These are phyloP conservation scores for Ramphastos sulfuratus DNA, from an alignment of 2,113 vertebrate species.

Conservation along the genomic window DNA sequence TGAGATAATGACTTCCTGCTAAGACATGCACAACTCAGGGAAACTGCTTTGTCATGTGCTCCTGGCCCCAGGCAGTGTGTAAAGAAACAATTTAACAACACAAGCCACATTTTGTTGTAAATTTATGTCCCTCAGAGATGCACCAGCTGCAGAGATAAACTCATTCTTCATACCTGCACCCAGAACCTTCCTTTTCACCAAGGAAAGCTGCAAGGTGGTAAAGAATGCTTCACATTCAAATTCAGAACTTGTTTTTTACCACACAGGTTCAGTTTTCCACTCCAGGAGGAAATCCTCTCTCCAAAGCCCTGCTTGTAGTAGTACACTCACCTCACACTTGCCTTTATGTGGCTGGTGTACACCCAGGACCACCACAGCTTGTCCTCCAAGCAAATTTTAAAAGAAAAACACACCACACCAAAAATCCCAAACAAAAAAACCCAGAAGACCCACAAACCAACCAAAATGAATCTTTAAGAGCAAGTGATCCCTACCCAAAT, in stretches of 20 bases:
- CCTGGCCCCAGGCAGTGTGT: background rate
- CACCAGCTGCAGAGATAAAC: background rate
- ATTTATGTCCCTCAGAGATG: rapidly evolving
- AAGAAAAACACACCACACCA: too few relatives aligned
- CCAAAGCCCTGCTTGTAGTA: background rate
- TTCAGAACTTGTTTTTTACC: background rate
- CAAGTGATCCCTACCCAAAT: background rate
- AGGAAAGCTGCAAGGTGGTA: background rate
- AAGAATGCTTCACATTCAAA: background rate
- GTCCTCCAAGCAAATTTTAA: background rate
- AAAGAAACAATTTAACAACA: background rate
- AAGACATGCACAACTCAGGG: background rate
- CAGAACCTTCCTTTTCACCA: background rate
- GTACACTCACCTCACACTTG: background rate
- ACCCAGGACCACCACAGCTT: background rate
- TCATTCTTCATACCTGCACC: background rate
- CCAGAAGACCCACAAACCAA: too few relatives aligned
- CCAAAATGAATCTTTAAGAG: background rate
- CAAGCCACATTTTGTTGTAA: background rate
- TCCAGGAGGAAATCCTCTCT: background rate
- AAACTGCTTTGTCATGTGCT: background rate
- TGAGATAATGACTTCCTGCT: background rate
- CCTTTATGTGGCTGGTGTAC: rapidly evolving
- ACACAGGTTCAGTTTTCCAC: background rate
- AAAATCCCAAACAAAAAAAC: too few relatives aligned